Base-by-base conservation (phyloP, 1,140 invertebrate genomes). In the Aricia agestis region DNA sequence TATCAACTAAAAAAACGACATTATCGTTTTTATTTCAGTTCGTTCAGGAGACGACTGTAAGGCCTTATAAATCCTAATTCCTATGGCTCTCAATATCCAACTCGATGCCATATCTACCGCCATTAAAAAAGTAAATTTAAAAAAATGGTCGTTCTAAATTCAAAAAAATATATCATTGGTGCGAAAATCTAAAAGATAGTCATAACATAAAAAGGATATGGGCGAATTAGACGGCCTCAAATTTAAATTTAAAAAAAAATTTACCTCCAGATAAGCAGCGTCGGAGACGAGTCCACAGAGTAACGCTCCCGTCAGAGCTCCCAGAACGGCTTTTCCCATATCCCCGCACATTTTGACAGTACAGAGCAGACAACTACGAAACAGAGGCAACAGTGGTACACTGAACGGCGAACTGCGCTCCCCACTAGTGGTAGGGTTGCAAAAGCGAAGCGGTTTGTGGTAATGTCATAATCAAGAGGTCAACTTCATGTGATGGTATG, bases 291-390 rank as follows among this genome's bases (percentile, higher is more conserved):
- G 67, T 9, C 82, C 83, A 75, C 83, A 89, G 67, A 91, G 80
- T 66, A 91, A 75, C n/a, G 87, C 87, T 6, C 84, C 83, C 2
- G 89, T 91, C 18, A 91, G 80, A 76, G 89, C 89, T 67, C 89
- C 73, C 78, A 89, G 74, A 6, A 91, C 89, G 9, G 89, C 89
- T 72, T 89, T 89, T 32, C 89, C 89, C 87, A 89, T 91, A 73
- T 89, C 87, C 66, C 89, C 89, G 69, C 89, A 91, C 87, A 91
- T 90, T 73, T 76, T 85, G 36, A 69, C 68, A 59, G 71, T 25
- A 75, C 70, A 72, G 63, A 25, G 58, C 41, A 67, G 69, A 65
- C 52, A 59, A 41, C 69, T 66, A 67, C 11, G 11, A 9, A 13
- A 52, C 45, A 52, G 45, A 52, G 11, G 45, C 10, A 13, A 52